phyloP scores from a whole-genome alignment of 2,888 invertebrate species.

The Drosophila algonquin region DNA sequence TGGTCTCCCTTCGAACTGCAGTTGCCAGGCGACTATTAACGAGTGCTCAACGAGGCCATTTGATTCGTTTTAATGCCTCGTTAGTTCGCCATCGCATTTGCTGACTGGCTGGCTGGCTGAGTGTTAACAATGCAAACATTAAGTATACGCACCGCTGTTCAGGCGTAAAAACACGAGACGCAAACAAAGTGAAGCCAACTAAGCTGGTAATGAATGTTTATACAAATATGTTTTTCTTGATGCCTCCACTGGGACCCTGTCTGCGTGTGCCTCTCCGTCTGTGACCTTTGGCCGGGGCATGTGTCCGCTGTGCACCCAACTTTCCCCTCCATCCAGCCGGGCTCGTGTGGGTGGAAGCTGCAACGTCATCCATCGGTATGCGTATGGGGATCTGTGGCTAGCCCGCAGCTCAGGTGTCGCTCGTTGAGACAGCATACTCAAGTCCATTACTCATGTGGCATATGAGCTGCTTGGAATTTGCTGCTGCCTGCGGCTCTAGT shows the following conservation, averaged over 20 bases:
- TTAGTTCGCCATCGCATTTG: constrained; percentile 18
- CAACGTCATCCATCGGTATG: constrained; percentile 20
- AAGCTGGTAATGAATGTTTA: constrained; percentile 48
- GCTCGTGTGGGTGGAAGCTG: constrained; percentile 30
- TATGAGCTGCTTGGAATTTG: constrained; percentile 20
- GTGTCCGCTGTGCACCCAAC: constrained; percentile 6
- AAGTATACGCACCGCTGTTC: constrained; percentile 61
- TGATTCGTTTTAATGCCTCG: constrained; percentile 43
- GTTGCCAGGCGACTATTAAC: constrained; percentile 23
- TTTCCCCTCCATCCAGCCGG: constrained; percentile 18
- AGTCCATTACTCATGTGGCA: constrained; percentile 28
- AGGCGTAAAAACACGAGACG: constrained; percentile 19
- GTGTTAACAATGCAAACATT: constrained; percentile 47
- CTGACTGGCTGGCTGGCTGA: constrained; percentile 17
- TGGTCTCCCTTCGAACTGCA: constrained; percentile 11
- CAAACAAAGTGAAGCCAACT: constrained; percentile 38
- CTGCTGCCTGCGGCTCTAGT: constrained; percentile 32
- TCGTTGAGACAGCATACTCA: constrained; percentile 7
- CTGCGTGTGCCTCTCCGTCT: constrained; percentile 15
- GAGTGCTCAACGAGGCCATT: constrained; percentile 44
- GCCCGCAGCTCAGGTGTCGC: constrained; percentile 21
- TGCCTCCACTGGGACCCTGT: constrained; percentile 35
- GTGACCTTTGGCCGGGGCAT: constrained; percentile 37
- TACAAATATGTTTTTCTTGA: constrained; percentile 38
- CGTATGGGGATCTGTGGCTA: neutral